Conservation (phyloP, 2,113 vertebrate genomes). For the Urocynchramus pylzowi region DNA sequence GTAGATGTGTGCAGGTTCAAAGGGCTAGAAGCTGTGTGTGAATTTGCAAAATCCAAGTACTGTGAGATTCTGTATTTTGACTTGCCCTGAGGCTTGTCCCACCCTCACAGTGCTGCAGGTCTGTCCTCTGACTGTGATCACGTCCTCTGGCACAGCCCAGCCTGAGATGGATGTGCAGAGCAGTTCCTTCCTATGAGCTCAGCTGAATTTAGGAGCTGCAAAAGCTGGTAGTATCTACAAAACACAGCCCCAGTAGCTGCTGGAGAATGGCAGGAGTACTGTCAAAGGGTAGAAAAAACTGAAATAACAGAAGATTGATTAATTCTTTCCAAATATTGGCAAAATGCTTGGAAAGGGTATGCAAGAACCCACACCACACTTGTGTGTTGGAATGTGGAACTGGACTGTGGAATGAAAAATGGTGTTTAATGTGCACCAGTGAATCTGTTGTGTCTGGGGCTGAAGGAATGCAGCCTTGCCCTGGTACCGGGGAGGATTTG, state of each 20-base stretch:
- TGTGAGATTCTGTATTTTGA: background rate
- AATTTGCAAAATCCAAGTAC: background rate
- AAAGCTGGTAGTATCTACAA: background rate
- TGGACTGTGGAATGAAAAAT: background rate
- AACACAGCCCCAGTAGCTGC: background rate
- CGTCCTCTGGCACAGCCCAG: background rate
- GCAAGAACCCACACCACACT: no score
- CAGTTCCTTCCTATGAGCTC: background rate
- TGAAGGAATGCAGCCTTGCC: background rate
- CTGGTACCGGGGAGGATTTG: background rate
- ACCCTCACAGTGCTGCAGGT: background rate
- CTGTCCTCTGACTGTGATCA: background rate
- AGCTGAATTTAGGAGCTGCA: background rate
- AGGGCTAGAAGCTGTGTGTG: background rate
- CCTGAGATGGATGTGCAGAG: background rate
- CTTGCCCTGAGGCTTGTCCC: background rate
- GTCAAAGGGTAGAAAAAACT: background rate
- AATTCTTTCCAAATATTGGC: background rate
- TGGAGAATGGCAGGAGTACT: background rate
- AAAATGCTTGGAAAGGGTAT: background rate
- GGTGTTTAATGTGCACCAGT: fast-evolving
- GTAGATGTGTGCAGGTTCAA: background rate
- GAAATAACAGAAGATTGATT: background rate
- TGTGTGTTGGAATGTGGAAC: background rate
- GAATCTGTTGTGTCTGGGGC: background rate